Evolutionary conservation across 2,888 invertebrate genomes (phyloP).

Genomic region (Rhopalosiphum nymphaeae): DNA sequence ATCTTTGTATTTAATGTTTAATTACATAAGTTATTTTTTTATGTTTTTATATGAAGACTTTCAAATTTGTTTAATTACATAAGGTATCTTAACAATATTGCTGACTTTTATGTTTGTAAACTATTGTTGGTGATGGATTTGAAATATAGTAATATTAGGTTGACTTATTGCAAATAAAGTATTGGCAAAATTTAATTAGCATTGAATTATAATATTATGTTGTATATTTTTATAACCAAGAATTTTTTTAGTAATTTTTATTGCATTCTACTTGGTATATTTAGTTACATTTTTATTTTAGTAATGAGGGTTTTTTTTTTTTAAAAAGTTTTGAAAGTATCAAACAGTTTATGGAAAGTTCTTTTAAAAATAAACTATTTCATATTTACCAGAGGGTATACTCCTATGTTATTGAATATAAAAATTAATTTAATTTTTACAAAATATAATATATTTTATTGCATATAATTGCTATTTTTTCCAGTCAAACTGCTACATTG

Average conservation of each 20-base stretch:
- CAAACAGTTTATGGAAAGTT: background rate
- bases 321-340: background rate
- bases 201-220: background rate
- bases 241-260: background rate
- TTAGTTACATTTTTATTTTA: background rate
- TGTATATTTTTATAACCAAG: background rate
- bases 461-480: background rate
- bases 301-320: background rate
- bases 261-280: background rate
- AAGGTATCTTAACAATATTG: conserved; percentile 10
- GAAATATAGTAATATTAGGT: conserved; percentile 12
- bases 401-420: background rate
- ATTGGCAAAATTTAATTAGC: conserved; percentile 8
- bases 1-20: conserved; percentile 27
- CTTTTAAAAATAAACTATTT: background rate
- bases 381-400: background rate
- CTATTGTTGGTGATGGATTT: conserved; percentile 33
- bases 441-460: background rate
- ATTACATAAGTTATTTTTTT: conserved; percentile 12
- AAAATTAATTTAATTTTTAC: background rate
- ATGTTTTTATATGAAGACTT: conserved; percentile 27
- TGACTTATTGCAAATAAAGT: conserved; percentile 30
- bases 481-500: background rate
- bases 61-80: conserved; percentile 42
- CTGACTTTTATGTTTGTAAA: conserved; percentile 32